Conservation (phyloP, 1,140 invertebrate genomes). For the Telenomus remus region DNA sequence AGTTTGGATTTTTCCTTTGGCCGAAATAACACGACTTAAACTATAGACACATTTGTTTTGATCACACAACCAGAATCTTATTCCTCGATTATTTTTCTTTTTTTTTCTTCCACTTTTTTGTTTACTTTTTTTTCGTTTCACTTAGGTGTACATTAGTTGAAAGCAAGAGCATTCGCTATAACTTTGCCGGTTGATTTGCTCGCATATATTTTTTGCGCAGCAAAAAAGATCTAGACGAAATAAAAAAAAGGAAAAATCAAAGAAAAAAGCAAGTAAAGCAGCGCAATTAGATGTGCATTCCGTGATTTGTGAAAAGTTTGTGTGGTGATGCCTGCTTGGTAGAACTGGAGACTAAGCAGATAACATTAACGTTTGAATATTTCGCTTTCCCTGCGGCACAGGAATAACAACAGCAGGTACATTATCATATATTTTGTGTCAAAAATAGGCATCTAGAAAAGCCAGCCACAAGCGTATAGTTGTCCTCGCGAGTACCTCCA, state of each 20-base stretch:
- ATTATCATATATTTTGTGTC: slow-evolving; percentile 58
- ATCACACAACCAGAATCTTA: no score
- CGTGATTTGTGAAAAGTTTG: slow-evolving; percentile 21
- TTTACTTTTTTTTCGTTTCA: no score
- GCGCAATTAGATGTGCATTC: slow-evolving; percentile 22
- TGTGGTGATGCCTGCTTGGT: slow-evolving; percentile 36
- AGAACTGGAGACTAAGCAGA: slow-evolving; percentile 9
- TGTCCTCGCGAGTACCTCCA: no score
- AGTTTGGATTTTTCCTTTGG: no score
- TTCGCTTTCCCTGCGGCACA: slow-evolving; percentile 67
- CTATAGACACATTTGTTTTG: no score
- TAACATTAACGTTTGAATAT: slow-evolving; percentile 61
- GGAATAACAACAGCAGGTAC: slow-evolving; percentile 69
- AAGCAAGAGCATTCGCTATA: neutral
- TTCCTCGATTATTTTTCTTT: no score
- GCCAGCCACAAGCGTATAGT: no score
- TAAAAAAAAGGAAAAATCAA: no score
- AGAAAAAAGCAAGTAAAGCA: neutral
- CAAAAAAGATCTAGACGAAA: no score
- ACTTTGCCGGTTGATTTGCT: neutral
- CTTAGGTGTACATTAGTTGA: neutral
- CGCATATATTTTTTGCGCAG: slow-evolving; percentile 1
- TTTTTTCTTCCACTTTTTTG: no score
- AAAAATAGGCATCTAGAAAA: slow-evolving; percentile 41
- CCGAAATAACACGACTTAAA: no score